Base-by-base conservation (phyloP, 2,797 vertebrate species). In the Euthynnus affinis region DNA sequence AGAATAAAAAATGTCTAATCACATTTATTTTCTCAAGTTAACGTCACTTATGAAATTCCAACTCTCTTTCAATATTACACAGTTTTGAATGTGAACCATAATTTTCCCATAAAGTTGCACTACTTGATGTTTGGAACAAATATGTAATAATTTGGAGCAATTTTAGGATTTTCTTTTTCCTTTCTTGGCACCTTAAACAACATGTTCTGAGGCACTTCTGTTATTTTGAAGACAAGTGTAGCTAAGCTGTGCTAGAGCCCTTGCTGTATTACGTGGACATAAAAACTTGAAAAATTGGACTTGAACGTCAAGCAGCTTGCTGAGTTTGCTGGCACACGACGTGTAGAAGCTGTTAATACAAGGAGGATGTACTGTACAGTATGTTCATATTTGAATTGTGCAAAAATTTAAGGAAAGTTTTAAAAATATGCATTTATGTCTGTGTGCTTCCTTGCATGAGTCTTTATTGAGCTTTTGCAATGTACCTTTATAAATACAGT, bases 261-360 rank as follows among this genome's bases (percentile, higher is more conserved):
- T 66, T 0, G 0, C 7, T 12, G 2, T 34, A 37, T 57, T 37
- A 10, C 55, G 18, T 55, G 1, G 5, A 52, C 6, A 65, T 46
- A 57, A 44, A 67, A 64, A 65, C 18, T 44, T 58, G 18, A 22
- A 74, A n/a, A 32, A 29, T 18, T 71, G 20, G 25, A 67, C 44
- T 49, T 66, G 4, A 65, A 29, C 13, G 0, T 49, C 14, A 44
- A 37, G 53, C 53, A 59, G 44, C 37, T 65, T 40, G 46, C 27
- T 67, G 23, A 66, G 27, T 56, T 74, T 57, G 6, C 52, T 66
- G 34, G 17, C 29, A 56, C n/a, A 48, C 23, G n/a, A n/a, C 2
- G 25, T 63, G 44, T 15, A 15, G 46, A 37, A 25, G 13, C 46
- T 60, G 4, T 63, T 59, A n/a, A 56, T 67, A 29, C 18, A 44